Evolutionary conservation across 2,888 invertebrate species (phyloP), one percentile per base, ranked within the genome.

Genomic region (Ophion obscuratus): DNA sequence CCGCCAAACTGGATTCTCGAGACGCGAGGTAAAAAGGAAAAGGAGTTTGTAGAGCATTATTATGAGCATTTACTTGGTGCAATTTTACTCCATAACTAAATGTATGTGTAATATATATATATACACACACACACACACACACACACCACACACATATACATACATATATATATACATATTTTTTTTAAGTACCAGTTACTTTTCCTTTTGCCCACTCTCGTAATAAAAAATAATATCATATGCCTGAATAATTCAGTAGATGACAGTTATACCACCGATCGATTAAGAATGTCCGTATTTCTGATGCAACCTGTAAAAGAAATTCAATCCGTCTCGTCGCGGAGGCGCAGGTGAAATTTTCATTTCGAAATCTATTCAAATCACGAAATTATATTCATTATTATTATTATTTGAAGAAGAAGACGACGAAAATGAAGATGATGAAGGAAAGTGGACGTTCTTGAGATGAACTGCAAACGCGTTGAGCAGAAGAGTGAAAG

Each of bases 21-120:
- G 85, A 74, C 82, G 75, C 53, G 75, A 76, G 77, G 62, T 76
- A 80, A 85, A 85, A 80, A 83, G 79, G 79, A 82, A 85, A 81
- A 81, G 82, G 82, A 47, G 76, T 81, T 86, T 80, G 73, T 74
- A 59, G 83, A 83, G 80, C 77, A 40, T 75, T 71, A 40, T 75
- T 71, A 57, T 66, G 75, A 71, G 64, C 80, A 59, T 64, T 67
- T 70, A 64, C 53, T 44, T 66, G 80, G 17, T 66, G 74, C 74
- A 74, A 67, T 81, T 76, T 66, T 40, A 47, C 64, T 62, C 36
- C 27, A 20, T 17, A 53, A 24, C 10, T 20, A 40, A 17, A 61
- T 61, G 57, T 20, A 59, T 70, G 24, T 9, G 11, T 1, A 10
- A 11, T 2, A 36, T n/a, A 61, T 44, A 74, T 7, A 14, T 67